Conservation (phyloP, 2,797 vertebrate species). For the Aulostomus chinensis region DNA sequence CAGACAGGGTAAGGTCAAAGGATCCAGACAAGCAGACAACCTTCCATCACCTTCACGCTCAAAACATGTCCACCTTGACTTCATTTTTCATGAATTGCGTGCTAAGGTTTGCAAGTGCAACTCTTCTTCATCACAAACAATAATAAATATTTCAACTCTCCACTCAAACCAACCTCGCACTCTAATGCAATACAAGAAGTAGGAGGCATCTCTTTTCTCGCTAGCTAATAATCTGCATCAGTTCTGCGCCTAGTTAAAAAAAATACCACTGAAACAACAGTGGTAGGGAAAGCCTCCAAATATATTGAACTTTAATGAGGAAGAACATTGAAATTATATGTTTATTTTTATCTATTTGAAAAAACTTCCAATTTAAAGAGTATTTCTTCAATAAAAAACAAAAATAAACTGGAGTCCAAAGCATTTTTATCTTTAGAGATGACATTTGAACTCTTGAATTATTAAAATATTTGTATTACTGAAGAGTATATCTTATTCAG, state of each 20-base stretch:
- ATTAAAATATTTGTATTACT: too few relatives aligned
- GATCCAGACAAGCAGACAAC: constrained; percentile 28
- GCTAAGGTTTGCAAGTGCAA: constrained; percentile 77
- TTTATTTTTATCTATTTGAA: not conserved
- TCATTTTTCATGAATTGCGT: constrained; percentile 63
- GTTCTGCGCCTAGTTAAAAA: constrained; percentile 64
- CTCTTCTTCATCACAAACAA: constrained; percentile 82
- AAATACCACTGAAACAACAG: constrained; percentile 45
- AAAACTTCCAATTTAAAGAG: not conserved
- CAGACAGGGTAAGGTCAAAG: constrained; percentile 11
- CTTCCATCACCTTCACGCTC: constrained; percentile 39
- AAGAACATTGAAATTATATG: too few relatives aligned
- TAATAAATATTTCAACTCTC: constrained; percentile 89
- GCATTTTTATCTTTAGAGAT: too few relatives aligned
- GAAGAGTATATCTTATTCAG: too few relatives aligned
- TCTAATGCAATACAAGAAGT: constrained; percentile 85
- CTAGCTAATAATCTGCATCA: constrained; percentile 78
- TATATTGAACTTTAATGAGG: not conserved
- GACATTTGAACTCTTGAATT: too few relatives aligned
- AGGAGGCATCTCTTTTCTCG: constrained; percentile 75
- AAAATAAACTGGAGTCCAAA: too few relatives aligned
- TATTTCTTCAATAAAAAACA: not conserved
- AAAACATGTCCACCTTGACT: constrained; percentile 54
- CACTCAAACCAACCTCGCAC: constrained; percentile 68
- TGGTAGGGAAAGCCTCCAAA: not conserved